A percentile compares a stretch with the other conserved stretches of the same genome.
These are phyloP conservation scores for Tricholaema leucomelas DNA, from an alignment of 2,113 vertebrate genomes.

Conservation along the genomic window DNA sequence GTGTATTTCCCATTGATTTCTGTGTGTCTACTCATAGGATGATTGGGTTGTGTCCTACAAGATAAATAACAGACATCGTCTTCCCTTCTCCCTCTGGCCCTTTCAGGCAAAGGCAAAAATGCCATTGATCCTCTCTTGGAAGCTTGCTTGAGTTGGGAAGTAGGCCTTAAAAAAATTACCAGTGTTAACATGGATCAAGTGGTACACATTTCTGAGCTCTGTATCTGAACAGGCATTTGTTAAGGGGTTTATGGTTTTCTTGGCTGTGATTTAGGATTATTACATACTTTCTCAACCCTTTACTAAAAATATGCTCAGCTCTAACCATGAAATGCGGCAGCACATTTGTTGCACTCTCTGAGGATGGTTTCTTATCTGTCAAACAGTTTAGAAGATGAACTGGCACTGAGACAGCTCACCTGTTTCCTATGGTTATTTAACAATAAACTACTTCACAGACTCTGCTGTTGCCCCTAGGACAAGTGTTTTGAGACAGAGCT, in stretches of 20 bases:
- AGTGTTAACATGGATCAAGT: neutral
- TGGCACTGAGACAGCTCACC: slow-evolving; percentile 75
- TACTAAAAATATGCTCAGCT: slow-evolving; percentile 45
- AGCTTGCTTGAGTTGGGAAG: neutral
- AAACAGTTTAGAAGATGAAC: slow-evolving; percentile 57
- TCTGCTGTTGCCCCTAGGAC: slow-evolving; percentile 63
- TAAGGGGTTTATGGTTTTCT: slow-evolving; percentile 29
- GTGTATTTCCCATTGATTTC: neutral
- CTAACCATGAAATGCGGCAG: slow-evolving; percentile 49
- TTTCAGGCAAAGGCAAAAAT: neutral
- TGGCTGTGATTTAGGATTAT: slow-evolving; percentile 55
- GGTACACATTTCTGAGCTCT: neutral
- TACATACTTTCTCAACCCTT: slow-evolving; percentile 54
- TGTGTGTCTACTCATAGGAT: neutral
- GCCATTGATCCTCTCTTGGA: neutral
- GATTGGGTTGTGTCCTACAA: neutral
- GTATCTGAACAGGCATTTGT: slow-evolving; percentile 2
- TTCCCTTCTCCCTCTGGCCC: neutral
- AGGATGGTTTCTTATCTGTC: slow-evolving; percentile 62
- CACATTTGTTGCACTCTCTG: slow-evolving; percentile 62
- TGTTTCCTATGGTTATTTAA: slow-evolving; percentile 74
- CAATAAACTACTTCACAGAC: slow-evolving; percentile 71
- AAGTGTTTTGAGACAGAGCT: slow-evolving; percentile 1
- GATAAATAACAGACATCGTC: neutral
- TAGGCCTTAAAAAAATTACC: neutral